Percentiles rank a stretch among this genome's conserved stretches.
Evolutionary conservation across 2,113 vertebrate species (phyloP).

Genomic region (Cathartes aura): DNA sequence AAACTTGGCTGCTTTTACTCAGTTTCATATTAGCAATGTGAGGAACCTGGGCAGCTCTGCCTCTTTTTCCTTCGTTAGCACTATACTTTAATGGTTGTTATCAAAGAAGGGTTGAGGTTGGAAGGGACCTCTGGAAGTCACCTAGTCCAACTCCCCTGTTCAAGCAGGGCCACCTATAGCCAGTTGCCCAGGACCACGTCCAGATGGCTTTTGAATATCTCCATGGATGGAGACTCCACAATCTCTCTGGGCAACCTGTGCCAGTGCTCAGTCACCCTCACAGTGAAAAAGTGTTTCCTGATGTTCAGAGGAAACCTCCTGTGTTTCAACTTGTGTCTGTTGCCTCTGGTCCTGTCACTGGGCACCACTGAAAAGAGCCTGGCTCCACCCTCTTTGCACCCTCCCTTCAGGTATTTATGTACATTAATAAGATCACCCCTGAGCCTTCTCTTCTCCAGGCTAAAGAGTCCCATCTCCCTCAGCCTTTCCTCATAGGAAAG

Average conservation of each 20-base stretch:
- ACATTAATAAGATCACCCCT: background rate
- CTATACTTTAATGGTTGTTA: background rate
- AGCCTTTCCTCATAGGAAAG: background rate
- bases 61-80: background rate
- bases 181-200: background rate
- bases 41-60: background rate
- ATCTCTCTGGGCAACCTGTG: background rate
- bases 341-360: background rate
- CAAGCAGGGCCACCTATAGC: background rate
- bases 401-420: background rate
- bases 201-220: background rate
- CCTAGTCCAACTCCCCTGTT: background rate
- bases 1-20: background rate
- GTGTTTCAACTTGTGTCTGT: background rate
- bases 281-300: background rate
- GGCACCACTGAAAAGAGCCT: background rate
- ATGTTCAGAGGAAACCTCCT: background rate
- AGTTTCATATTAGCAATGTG: background rate
- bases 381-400: background rate
- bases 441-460: background rate
- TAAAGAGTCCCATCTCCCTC: background rate
- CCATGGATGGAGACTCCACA: background rate
- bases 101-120: background rate
- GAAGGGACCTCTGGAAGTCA: background rate
- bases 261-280: background rate